Base-by-base conservation (phyloP, 2,113 vertebrate genomes). In the Syngnathus floridae region DNA sequence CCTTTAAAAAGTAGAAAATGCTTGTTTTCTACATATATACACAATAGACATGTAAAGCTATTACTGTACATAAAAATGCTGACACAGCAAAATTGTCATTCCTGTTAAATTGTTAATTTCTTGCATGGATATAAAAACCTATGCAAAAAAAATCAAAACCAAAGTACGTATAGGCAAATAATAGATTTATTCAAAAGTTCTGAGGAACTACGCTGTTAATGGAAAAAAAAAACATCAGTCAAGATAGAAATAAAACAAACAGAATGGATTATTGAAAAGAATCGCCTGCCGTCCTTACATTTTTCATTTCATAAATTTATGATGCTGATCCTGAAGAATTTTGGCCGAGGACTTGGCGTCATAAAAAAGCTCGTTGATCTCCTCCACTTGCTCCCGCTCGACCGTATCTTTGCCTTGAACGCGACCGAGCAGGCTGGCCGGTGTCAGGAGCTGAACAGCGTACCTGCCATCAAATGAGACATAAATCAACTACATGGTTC, bases 271-370 rank as follows among this genome's bases (percentile, higher is more conserved):
- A 35, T 56, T 14, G 51, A 26, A 26, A 56, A 16, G 54, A 8
- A 56, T 14, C 14, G 13, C 26, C 26, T 16, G 54, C 26, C 54
- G 8, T 35, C 26, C 1, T 10, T 22, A 13, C 22, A 48, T 16
- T 64, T 79, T 87, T 87, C 71, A 99, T 77, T 99, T 98, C 97
- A 99, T 97, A 72, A 95, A 99, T 82, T 98, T 98, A 71, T 96
- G 94, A 77, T 96, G 94, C 69, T 99, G 96, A 74, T 98, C 96
- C 69, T 97, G 95, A 72, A 99, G 90, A 80, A 99, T 94, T 88
- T 98, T 99, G 72, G 97, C 97, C 0, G 96, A 98, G 51, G 97
- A 98, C 87, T 98, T 99, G 76, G 97, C 96, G 1, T 99, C 97
- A 8, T 98, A 99, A 91, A 99, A 99, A 58, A 99, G 93, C 89